Base-by-base conservation (phyloP, 2,888 invertebrate genomes). In the Leucophenga maculata region DNA sequence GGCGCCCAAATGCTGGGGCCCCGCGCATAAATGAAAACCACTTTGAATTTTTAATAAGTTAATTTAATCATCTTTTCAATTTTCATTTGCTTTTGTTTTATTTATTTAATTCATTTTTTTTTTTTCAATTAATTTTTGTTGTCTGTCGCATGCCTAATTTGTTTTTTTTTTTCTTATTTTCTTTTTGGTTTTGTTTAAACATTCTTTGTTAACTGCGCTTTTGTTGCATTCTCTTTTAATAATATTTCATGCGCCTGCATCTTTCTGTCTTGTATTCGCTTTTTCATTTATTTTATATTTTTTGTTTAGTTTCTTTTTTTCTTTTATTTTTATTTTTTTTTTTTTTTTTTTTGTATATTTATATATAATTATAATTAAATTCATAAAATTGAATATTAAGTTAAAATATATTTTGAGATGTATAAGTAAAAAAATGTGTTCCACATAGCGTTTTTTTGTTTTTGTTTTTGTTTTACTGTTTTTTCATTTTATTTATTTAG, bases 391-490 rank as follows among this genome's bases (percentile, higher is more conserved):
- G 75, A 78, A 77, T 79, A 77, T 77, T 79, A 77, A 76, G 77
- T 78, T 78, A 79, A 78, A 79, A 78, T 78, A 78, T 79, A 78
- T 39, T 39, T 39, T 39, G 78, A 59, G 50, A 78, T 79, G 78
- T 79, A 79, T 77, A 78, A 78, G 78, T 78, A 79, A 79, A 79
- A 59, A 79, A 79, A 78, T 79, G 78, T 79, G 77, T 79, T 79
- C 77, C 79, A 77, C 59, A 39, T 60, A 60, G 39, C 59, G n/a
- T 60, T 60, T 60, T 59, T 22, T 57, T 22, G 14, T 59, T 59
- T 62, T 54, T 20, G 6, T 60, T n/a, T 20, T 60, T 60, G 1
- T 39, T 16, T 60, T 39, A n/a, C n/a, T 57, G 3, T 57, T 6
- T 57, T 57, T 57, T 57, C 22, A 55, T 55, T 55, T 55, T 20